These are phyloP conservation scores for Ptychadena robeensis DNA, from an alignment of 2,797 vertebrate genomes.

Conservation along the genomic window DNA sequence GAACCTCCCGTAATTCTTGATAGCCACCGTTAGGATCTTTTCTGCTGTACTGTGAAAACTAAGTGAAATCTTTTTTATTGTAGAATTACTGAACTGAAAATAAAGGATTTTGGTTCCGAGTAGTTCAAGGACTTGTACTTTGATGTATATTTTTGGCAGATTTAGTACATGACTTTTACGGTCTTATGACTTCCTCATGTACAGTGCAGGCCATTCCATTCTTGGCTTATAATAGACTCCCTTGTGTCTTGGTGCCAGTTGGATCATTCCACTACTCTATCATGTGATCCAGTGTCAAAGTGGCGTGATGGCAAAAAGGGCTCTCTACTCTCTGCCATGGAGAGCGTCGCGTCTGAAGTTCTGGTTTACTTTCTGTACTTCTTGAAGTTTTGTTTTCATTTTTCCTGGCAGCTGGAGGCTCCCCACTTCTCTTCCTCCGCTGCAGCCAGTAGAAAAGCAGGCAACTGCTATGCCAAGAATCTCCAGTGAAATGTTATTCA, in stretches of 20 bases:
- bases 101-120: not conserved
- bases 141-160: constrained; percentile 1
- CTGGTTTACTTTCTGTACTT: constrained; percentile 10
- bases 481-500: constrained; percentile 43
- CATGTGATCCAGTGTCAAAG: not conserved
- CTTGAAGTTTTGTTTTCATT: constrained; percentile 11
- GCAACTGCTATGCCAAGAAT: constrained; percentile 46
- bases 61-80: not conserved
- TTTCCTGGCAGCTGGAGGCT: constrained; percentile 38
- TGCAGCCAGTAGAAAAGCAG: constrained; percentile 30
- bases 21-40: not conserved
- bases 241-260: not conserved
- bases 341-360: not conserved
- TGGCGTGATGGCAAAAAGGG: not conserved
- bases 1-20: too few relatives aligned
- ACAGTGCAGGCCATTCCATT: not conserved
- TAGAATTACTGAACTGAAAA: not conserved
- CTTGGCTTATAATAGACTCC: not conserved
- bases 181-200: not conserved
- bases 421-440: not conserved
- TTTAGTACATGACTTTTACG: not conserved
- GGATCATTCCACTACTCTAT: not conserved
- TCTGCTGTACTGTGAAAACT: not conserved
- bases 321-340: not conserved
- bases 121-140: not conserved